phyloP scores from a whole-genome alignment of 2,113 vertebrate species.

The Polypterus senegalus region DNA sequence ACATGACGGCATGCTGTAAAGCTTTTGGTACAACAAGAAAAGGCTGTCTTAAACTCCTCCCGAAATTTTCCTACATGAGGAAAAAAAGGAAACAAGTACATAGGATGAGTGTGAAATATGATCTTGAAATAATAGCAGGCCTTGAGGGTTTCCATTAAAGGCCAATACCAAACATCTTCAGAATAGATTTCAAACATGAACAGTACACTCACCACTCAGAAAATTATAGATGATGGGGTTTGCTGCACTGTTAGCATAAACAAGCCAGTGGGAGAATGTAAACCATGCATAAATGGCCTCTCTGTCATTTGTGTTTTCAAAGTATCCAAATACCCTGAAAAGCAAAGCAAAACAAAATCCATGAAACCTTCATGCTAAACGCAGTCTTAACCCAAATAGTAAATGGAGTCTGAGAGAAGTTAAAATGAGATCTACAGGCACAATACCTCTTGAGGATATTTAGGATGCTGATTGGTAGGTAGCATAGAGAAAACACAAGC shows the following conservation, averaged over 20 bases:
- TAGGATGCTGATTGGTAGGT: slow-evolving; percentile 38
- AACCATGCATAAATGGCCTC: slow-evolving; percentile 37
- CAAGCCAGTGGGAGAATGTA: slow-evolving; percentile 40
- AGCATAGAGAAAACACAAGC: slow-evolving; percentile 34
- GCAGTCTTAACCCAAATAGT: no score
- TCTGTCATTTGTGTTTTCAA: slow-evolving; percentile 27
- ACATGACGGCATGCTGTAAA: slow-evolving; percentile 13
- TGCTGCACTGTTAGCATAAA: slow-evolving; percentile 37
- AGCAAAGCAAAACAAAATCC: neutral
- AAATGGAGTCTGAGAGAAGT: no score
- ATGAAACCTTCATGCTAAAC: neutral
- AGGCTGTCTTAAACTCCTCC: slow-evolving; percentile 32
- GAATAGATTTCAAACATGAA: no score
- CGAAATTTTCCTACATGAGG: slow-evolving; percentile 29
- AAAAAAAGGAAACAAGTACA: slow-evolving; percentile 12
- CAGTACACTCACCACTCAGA: slow-evolving; percentile 30
- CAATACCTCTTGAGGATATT: slow-evolving; percentile 35
- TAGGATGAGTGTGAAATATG: neutral
- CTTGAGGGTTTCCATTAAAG: neutral
- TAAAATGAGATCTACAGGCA: neutral
- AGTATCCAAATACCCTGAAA: slow-evolving; percentile 34
- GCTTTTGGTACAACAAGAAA: slow-evolving; percentile 30
- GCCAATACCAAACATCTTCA: no score
- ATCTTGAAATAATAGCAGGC: neutral
- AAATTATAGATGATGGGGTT: slow-evolving; percentile 42